A percentile compares a stretch with the other conserved stretches of the same genome.
Evolutionary conservation across 2,113 vertebrate species (phyloP).

Genomic region (Tetrao urogallus): DNA sequence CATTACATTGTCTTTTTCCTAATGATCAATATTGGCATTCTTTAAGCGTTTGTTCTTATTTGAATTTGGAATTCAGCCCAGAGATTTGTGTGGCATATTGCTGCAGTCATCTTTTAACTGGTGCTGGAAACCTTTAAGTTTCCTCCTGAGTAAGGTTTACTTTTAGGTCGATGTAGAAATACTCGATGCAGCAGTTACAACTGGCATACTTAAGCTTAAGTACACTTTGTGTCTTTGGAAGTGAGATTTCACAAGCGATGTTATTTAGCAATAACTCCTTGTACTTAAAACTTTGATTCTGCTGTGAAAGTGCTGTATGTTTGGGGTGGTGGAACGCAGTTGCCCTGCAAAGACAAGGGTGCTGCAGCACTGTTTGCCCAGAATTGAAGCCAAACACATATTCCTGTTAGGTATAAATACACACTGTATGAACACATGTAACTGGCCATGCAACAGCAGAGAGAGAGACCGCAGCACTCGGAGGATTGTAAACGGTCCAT

Average conservation of each 20-base stretch:
- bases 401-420: background rate
- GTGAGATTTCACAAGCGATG: background rate
- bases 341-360: background rate
- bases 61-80: background rate
- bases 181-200: background rate
- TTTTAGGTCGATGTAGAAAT: background rate
- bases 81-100: background rate
- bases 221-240: background rate
- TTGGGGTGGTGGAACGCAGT: background rate
- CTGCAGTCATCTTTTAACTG: background rate
- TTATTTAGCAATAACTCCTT: background rate
- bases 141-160: background rate
- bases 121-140: background rate
- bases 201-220: background rate
- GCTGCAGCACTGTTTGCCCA: background rate
- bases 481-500: background rate
- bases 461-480: background rate
- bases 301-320: background rate
- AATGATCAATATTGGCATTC: background rate
- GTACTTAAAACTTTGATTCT: background rate
- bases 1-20: background rate
- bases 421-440: background rate
- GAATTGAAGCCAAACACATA: background rate
- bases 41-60: background rate
- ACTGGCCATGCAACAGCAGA: background rate